Conservation (phyloP, 2,797 vertebrate species). For the Nannoperca obscura region DNA sequence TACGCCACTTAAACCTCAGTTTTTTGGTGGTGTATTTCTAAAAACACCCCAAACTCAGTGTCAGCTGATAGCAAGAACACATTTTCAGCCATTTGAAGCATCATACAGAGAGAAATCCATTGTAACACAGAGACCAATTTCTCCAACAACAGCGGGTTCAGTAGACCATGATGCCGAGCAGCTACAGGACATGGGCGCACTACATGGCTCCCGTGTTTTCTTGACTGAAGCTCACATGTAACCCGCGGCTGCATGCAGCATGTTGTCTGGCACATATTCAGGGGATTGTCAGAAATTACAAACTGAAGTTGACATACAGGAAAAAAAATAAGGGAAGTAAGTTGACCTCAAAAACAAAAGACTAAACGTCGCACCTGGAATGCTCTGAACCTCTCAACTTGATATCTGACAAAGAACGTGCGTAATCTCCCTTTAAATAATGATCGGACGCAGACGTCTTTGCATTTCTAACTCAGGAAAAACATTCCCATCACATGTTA, state of each 20-base stretch:
- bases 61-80: constrained; percentile 1
- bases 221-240: constrained; percentile 29
- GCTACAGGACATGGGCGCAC: constrained; percentile 25
- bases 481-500: constrained; percentile 16
- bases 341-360: background rate
- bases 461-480: background rate
- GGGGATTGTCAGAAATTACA: constrained; percentile 58
- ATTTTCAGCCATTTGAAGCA: constrained; percentile 34
- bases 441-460: background rate
- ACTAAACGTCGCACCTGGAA: background rate
- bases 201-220: constrained; percentile 9
- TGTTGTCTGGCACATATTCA: constrained; percentile 28
- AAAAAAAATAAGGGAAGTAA: background rate
- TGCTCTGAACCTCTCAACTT: background rate
- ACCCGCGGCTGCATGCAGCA: constrained; percentile 26
- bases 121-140: constrained; percentile 43
- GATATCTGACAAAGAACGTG: background rate
- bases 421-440: constrained; percentile 21
- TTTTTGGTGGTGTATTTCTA: constrained; percentile 1
- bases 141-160: constrained; percentile 43
- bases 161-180: constrained; percentile 28
- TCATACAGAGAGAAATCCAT: constrained; percentile 39
- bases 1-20: background rate
- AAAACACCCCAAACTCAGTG: constrained; percentile 8
- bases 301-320: constrained; percentile 39